Conservation (phyloP, 2,888 invertebrate genomes). For the Ochlodes sylvanus region DNA sequence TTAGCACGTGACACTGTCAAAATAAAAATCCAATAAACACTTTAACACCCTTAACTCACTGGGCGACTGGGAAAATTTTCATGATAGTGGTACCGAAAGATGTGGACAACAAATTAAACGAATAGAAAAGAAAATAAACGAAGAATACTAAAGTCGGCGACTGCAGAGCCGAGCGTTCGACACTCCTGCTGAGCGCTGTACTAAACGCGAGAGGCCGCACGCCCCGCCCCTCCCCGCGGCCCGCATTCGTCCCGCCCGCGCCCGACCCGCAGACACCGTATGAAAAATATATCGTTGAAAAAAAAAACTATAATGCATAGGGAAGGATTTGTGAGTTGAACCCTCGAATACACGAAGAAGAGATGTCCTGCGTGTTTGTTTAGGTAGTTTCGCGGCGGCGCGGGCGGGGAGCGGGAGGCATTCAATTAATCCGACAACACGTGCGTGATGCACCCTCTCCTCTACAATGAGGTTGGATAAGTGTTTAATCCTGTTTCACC, state of each 20-base stretch:
- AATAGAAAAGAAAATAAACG: constrained; percentile 85
- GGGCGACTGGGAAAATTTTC: constrained; percentile 64
- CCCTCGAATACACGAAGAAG: constrained; percentile 50
- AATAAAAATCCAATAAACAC: constrained; percentile 68
- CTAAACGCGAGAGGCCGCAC: constrained; percentile 80
- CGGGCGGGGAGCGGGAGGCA: constrained; percentile 58
- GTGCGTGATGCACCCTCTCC: constrained; percentile 72
- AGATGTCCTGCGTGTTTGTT: constrained; percentile 52
- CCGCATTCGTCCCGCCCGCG: constrained; percentile 64
- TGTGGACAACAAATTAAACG: constrained; percentile 80
- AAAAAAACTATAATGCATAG: constrained; percentile 65
- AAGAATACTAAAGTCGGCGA: constrained; percentile 82
- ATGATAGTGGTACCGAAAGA: constrained; percentile 64
- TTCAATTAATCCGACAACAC: constrained; percentile 80
- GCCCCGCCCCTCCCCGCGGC: constrained; percentile 67
- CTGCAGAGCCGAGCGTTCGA: constrained; percentile 82
- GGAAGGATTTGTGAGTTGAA: constrained; percentile 47
- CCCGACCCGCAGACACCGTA: constrained; percentile 70
- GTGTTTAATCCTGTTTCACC: constrained; percentile 68
- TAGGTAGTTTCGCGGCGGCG: constrained; percentile 52
- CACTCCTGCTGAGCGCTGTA: constrained; percentile 84
- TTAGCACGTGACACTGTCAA: constrained; percentile 82
- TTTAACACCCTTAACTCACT: constrained; percentile 65
- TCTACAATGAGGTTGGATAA: constrained; percentile 53
- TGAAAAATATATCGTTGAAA: constrained; percentile 68